Evolutionary conservation across 1,140 invertebrate genomes (phyloP), one percentile per base, ranked within the genome.

Genomic region (Sitophilus oryzae): DNA sequence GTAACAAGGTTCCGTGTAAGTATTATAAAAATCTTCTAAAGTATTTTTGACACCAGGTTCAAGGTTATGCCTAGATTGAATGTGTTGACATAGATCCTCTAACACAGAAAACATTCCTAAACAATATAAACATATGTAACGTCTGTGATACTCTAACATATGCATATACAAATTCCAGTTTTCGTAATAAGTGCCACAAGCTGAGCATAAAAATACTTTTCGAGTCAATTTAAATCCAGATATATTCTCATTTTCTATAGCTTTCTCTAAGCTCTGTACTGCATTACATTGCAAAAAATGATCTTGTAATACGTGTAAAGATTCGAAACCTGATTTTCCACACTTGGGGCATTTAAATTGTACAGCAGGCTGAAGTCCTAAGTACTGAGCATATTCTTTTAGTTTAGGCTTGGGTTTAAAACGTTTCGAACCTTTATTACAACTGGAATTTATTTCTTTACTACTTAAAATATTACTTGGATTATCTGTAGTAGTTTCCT

Each of bases 121-220:
- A 64, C 88, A 90, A 70, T 84, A 87, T 9, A 89, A 69, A 66
- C 88, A 91, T 59, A 88, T 85, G 64, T 83, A 84, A 34, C 85
- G 77, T 56, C 82, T 81, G 67, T 91, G 87, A 15, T 83, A 77
- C 59, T 89, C 85, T 41, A 83, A 75, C 83, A 89, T 89, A 61
- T 91, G 88, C 9, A 86, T 67, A 68, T 88, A 89, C 21, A 89
- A 73, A 73, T 89, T 87, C 85, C 86, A 89, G 59, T 85, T 85
- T 71, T 89, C 85, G 73, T 87, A 88, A 60, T 89, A 88, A 2
- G 81, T 86, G 19, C 81, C 83, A 69, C 88, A 91, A 0, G 83
- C 82, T 8, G 83, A 82, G 67, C 88, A 91, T 11, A 86, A 68
- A 60, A 85, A 89, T 47, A 87, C 85, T 72, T 85, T 85, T 38